Percentiles rank a stretch among this genome's conserved stretches.
These are phyloP conservation scores for Prunella strophiata DNA, from an alignment of 2,797 vertebrate species.

Conservation along the genomic window DNA sequence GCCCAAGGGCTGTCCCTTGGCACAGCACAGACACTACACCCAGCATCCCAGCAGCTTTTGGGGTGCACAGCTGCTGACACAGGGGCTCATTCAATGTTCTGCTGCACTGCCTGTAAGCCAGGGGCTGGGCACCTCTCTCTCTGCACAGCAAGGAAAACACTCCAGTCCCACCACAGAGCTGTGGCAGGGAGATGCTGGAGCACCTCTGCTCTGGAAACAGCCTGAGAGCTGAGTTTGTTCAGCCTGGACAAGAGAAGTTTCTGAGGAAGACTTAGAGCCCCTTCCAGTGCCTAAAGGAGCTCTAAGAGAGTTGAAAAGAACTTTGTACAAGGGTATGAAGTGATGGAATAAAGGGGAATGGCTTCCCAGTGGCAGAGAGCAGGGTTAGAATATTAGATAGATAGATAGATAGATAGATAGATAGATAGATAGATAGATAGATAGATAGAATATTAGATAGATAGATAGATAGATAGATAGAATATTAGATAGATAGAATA, in stretches of 20 bases:
- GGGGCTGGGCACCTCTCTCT: too few relatives aligned
- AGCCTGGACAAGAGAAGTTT: neutral
- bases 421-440: too few relatives aligned
- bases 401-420: too few relatives aligned
- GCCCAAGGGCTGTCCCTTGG: neutral
- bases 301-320: neutral
- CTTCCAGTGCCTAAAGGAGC: neutral
- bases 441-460: too few relatives aligned
- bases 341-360: neutral
- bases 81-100: accelerated
- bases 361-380: neutral
- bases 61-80: neutral
- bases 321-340: neutral
- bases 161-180: neutral
- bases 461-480: too few relatives aligned
- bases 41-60: neutral
- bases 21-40: neutral
- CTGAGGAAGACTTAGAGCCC: neutral
- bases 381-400: neutral
- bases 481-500: too few relatives aligned
- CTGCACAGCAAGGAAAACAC: neutral
- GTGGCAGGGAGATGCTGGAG: neutral
- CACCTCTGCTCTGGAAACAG: neutral
- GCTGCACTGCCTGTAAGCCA: neutral
- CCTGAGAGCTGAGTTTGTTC: neutral